These are phyloP conservation scores for Desoria tigrina DNA, from an alignment of 2,888 invertebrate genomes.

Conservation along the genomic window DNA sequence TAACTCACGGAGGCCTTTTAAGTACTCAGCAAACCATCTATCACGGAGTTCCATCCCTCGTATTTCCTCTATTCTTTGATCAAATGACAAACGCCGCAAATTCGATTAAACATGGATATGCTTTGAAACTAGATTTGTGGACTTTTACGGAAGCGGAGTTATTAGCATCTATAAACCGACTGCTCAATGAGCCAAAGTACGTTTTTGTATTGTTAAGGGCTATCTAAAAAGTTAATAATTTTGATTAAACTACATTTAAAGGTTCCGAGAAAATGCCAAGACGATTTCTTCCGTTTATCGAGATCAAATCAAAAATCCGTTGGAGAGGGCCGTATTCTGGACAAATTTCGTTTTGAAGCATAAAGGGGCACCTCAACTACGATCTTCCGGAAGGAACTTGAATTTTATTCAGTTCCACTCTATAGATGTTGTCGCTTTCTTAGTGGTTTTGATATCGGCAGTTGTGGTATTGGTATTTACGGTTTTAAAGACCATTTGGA, in stretches of 20 bases:
- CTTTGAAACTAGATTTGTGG: conserved; percentile 58
- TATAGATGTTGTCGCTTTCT: conserved; percentile 49
- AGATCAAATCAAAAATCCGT: not conserved
- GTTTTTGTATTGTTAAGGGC: not conserved
- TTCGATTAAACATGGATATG: conserved; percentile 61
- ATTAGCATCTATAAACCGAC: not conserved
- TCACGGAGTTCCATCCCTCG: conserved; percentile 63
- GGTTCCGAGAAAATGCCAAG: not conserved
- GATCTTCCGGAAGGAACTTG: conserved; percentile 48
- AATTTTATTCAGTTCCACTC: conserved; percentile 47
- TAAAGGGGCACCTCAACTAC: conserved; percentile 54
- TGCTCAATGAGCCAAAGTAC: conserved; percentile 28
- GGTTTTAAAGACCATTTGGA: no score
- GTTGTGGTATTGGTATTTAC: no score
- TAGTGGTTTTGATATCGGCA: conserved; percentile 1
- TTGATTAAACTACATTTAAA: no score
- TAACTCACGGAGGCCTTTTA: conserved; percentile 69
- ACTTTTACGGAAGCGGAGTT: conserved; percentile 59
- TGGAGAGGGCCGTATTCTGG: conserved; percentile 1
- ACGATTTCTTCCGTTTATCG: not conserved
- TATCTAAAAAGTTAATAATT: not conserved
- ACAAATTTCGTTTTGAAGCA: conserved; percentile 43
- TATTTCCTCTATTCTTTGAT: conserved; percentile 60
- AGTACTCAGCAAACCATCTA: conserved; percentile 66
- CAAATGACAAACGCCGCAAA: conserved; percentile 62